A percentile compares a stretch with the other conserved stretches of the same genome.
These are phyloP conservation scores for Hoplodrina ambigua DNA, from an alignment of 2,888 invertebrate species.

Conservation along the genomic window DNA sequence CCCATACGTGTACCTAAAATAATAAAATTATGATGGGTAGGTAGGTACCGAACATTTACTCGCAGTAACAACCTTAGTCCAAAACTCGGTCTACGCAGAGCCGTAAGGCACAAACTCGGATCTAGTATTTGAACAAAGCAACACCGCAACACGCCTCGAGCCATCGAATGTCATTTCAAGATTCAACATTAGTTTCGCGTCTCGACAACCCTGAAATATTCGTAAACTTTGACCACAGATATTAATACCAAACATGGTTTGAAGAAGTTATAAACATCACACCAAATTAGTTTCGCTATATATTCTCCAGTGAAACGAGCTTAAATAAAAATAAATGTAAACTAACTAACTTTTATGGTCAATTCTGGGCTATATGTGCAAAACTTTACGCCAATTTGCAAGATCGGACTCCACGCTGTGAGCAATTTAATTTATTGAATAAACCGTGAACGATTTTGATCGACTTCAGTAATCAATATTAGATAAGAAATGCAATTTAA, in stretches of 20 bases:
- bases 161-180: conserved; percentile 82
- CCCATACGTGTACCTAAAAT: not conserved
- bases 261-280: conserved; percentile 55
- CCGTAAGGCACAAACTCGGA: conserved; percentile 65
- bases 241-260: conserved; percentile 58
- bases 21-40: conserved; percentile 1
- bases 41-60: not conserved
- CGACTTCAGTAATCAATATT: conserved; percentile 2
- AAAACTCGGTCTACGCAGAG: conserved; percentile 40
- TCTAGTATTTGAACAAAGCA: conserved; percentile 84
- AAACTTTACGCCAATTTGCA: conserved; percentile 53
- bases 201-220: conserved; percentile 75
- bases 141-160: conserved; percentile 79
- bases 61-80: conserved; percentile 40
- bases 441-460: conserved; percentile 33
- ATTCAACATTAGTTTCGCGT: conserved; percentile 82
- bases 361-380: conserved; percentile 38
- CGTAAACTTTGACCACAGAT: conserved; percentile 59
- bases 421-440: conserved; percentile 44
- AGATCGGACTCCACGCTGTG: conserved; percentile 36
- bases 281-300: conserved; percentile 42
- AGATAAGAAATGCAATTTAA: conserved; percentile 1
- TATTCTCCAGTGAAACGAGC: conserved; percentile 34
- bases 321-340: conserved; percentile 36
- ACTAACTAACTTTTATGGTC: conserved; percentile 34